Base-by-base conservation (phyloP, 1,140 invertebrate species). In the Pollicipes pollicipes region DNA sequence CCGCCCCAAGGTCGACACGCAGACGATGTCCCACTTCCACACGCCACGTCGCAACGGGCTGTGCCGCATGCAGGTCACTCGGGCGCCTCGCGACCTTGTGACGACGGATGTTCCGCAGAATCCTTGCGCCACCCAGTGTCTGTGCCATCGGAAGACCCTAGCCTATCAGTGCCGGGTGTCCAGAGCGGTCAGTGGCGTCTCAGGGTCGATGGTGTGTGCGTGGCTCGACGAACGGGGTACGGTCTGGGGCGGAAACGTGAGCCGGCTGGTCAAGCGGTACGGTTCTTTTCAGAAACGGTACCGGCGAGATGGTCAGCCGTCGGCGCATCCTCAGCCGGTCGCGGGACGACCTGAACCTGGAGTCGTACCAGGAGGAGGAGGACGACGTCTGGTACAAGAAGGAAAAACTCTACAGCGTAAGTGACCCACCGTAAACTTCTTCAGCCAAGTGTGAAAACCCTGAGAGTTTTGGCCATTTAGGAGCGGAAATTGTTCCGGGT, bases 301-400 rank as follows among this genome's bases (percentile, higher is more conserved):
- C 13, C 2, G 45, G 45, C 6, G 77, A 79, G 78, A 95, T 94
- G 91, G 90, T 95, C 78, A 94, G 91, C 75, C 84, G 91, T 75
- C 83, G 91, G 75, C 87, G 88, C 79, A 95, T 95, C 79, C 82
- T 95, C 76, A 95, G 91, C 78, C 87, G 92, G 74, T 95, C 91
- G 70, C 84, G 91, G 77, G 92, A 95, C 81, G 91, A 95, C 81
- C 87, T 95, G 73, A 90, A 90, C 77, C 82, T 89, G 76, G 85
- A 88, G 45, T 16, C 63, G 0, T 66, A 66, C 66, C 68, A 70
- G 74, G 82, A 87, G 73, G 89, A 93, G 77, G 91, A 94, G 75
- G 91, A 94, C 78, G 92, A 95, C 79, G 89, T 94, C 68, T 95
- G 92, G 92, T 93, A 91, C 79, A 89, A 92, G 77, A 90, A 92